Conservation (phyloP, 2,113 vertebrate species). For the Trogon surrucura region DNA sequence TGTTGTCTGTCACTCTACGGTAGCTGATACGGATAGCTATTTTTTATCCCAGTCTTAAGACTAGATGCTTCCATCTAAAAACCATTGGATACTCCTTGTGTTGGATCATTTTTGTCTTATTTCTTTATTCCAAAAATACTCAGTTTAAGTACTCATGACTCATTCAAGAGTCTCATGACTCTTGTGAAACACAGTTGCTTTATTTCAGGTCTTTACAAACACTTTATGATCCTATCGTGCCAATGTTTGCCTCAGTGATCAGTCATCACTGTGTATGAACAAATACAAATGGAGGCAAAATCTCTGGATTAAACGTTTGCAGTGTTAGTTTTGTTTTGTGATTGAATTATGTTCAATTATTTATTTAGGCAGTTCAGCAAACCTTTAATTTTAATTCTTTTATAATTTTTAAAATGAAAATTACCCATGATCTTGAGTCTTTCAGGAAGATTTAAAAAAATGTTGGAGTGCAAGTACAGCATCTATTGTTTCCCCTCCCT, state of each 20-base stretch:
- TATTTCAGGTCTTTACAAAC: background rate
- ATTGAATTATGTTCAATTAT: background rate
- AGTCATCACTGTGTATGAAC: background rate
- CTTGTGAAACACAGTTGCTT: background rate
- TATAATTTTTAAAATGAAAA: background rate
- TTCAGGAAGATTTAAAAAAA: background rate
- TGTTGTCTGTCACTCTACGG: background rate
- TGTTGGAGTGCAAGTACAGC: background rate
- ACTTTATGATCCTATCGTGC: background rate
- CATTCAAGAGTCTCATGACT: background rate
- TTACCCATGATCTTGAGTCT: background rate
- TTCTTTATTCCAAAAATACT: background rate
- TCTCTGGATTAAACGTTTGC: background rate
- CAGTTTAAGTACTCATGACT: background rate
- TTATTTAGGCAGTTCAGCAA: background rate
- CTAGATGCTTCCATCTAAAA: background rate
- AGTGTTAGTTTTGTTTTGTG: background rate
- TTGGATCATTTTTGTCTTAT: background rate
- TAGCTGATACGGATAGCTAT: background rate
- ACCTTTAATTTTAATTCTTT: background rate
- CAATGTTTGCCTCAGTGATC: background rate
- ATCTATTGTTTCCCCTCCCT: background rate
- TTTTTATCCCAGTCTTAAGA: background rate
- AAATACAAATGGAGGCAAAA: background rate
- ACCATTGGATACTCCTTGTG: rapidly evolving